These are phyloP conservation scores for Laupala kohalensis DNA, from an alignment of 1,140 invertebrate genomes.

Conservation along the genomic window DNA sequence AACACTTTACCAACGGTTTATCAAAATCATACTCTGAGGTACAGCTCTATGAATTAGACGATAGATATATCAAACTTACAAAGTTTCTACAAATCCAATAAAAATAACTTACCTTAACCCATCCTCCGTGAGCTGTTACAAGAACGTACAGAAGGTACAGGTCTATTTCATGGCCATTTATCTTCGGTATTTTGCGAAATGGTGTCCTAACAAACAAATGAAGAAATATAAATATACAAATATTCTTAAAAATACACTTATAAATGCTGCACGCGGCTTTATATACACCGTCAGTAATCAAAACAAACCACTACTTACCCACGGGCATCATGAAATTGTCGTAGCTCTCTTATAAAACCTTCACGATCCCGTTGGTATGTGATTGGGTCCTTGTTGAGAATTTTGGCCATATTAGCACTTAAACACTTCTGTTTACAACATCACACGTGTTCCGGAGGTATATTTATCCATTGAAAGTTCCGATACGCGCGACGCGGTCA, in stretches of 20 bases:
- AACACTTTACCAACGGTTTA: too few relatives aligned
- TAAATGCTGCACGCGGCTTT: background rate
- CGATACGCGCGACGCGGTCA: constrained; percentile 22
- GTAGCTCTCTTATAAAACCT: constrained; percentile 62
- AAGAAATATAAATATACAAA: background rate
- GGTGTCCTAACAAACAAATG: constrained; percentile 49
- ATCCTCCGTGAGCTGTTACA: constrained; percentile 81
- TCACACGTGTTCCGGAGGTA: constrained; percentile 18
- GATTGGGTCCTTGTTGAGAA: constrained; percentile 56
- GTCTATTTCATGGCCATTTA: constrained; percentile 81
- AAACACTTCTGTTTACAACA: constrained; percentile 18
- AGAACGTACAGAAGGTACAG: constrained; percentile 78
- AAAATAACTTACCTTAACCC: constrained; percentile 82
- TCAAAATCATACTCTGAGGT: too few relatives aligned
- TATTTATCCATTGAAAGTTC: constrained; percentile 20
- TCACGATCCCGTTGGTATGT: constrained; percentile 55
- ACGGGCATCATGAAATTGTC: constrained; percentile 69
- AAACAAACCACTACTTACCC: constrained; percentile 45
- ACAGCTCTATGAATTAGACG: too few relatives aligned
- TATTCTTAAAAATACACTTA: background rate
- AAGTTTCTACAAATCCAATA: too few relatives aligned
- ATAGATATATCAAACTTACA: too few relatives aligned
- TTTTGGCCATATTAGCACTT: constrained; percentile 42
- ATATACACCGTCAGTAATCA: constrained; percentile 7
- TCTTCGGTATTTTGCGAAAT: constrained; percentile 58